Conservation (phyloP, 2,888 invertebrate species). For the Drosophila trichaetosa region DNA sequence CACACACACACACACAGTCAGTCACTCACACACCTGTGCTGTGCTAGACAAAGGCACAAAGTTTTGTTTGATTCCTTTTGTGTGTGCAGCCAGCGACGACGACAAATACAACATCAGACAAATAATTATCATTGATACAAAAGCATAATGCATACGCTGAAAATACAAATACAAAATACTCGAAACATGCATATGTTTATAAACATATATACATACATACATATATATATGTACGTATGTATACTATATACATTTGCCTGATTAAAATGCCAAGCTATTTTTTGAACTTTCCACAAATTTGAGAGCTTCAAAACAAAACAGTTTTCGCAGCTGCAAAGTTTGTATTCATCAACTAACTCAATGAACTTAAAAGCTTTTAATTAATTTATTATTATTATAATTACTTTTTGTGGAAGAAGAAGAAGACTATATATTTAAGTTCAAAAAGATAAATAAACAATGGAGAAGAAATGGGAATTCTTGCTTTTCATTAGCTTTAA, state of each 20-base stretch:
- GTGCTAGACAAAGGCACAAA: constrained; percentile 74
- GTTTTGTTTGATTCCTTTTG: constrained; percentile 81
- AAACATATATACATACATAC: constrained; percentile 39
- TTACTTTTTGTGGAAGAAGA: no score
- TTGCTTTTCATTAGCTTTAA: not conserved
- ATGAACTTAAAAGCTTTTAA: not conserved
- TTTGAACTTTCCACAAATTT: not conserved
- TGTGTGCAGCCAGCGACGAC: constrained; percentile 68
- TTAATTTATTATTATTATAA: no score
- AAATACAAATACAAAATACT: constrained; percentile 29
- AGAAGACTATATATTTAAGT: no score
- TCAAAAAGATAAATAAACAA: not conserved
- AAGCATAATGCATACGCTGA: constrained; percentile 53
- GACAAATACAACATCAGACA: constrained; percentile 59
- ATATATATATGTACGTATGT: constrained; percentile 18
- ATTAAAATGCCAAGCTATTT: constrained; percentile 47
- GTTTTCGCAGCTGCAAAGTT: not conserved
- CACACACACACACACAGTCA: constrained; percentile 29
- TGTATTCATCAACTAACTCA: not conserved
- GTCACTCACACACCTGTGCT: not conserved
- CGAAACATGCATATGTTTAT: constrained; percentile 39
- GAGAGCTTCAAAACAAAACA: not conserved
- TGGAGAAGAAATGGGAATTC: not conserved
- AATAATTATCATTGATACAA: constrained; percentile 81
- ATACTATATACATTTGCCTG: constrained; percentile 55